Percentiles rank a stretch among this genome's conserved stretches.
phyloP scores from a whole-genome alignment of 2,797 vertebrate species.

The Poecilia gillii region DNA sequence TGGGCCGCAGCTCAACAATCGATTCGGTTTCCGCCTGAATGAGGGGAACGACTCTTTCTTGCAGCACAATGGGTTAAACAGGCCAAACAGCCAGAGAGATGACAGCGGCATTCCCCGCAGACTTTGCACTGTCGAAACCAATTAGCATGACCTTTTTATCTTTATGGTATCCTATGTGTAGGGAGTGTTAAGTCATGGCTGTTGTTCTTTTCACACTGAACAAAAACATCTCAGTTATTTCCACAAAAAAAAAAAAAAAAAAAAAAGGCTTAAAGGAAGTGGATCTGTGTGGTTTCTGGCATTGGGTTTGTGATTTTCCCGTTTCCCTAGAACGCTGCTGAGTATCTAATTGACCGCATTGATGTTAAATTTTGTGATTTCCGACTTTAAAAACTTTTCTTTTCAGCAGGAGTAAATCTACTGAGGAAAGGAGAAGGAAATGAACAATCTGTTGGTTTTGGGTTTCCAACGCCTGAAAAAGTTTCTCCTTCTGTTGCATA shows the following conservation, averaged over 20 bases:
- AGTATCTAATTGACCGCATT: background rate
- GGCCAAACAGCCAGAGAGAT: constrained; percentile 32
- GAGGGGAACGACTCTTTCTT: constrained; percentile 12
- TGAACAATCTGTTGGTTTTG: background rate
- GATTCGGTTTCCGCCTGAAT: constrained; percentile 18
- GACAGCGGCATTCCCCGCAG: constrained; percentile 29
- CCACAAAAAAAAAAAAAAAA: background rate
- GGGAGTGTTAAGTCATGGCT: constrained; percentile 6
- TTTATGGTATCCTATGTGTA: constrained; percentile 52
- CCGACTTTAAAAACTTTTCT: background rate
- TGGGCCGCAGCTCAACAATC: constrained; percentile 4
- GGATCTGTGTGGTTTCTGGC: background rate
- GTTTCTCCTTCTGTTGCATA: background rate
- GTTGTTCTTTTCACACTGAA: constrained; percentile 21
- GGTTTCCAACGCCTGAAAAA: background rate
- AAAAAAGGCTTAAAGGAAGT: background rate
- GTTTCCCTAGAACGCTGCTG: background rate
- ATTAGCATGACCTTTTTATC: constrained; percentile 43
- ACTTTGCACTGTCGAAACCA: constrained; percentile 61
- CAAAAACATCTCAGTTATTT: background rate
- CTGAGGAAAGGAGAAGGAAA: background rate
- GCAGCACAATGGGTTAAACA: constrained; percentile 36
- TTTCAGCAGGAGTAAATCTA: background rate
- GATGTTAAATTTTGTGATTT: background rate
- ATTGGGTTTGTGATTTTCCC: background rate